Conservation (phyloP, 2,888 invertebrate genomes). For the Spialia ferax region DNA sequence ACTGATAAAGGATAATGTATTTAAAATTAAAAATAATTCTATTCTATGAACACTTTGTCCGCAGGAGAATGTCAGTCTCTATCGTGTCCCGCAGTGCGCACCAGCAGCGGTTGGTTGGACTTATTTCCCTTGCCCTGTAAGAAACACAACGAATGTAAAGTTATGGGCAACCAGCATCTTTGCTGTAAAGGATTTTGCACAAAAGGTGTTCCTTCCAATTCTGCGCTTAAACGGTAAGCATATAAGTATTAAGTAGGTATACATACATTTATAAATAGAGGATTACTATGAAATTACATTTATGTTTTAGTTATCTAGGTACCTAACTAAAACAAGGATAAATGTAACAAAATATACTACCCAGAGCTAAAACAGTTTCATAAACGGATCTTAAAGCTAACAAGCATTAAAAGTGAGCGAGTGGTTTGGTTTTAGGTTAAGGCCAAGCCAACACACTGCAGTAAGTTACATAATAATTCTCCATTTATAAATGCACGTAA, state of each 20-base stretch:
- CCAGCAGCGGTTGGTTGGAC: slow-evolving; percentile 81
- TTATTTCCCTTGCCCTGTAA: slow-evolving; percentile 86
- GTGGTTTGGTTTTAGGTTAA: slow-evolving; percentile 48
- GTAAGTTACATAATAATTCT: slow-evolving; percentile 38
- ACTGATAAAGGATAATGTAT: no score
- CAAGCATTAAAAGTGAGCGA: slow-evolving; percentile 50
- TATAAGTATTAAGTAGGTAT: not conserved
- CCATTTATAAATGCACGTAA: slow-evolving; percentile 17
- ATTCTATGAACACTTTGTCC: slow-evolving; percentile 5
- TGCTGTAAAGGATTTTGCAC: slow-evolving; percentile 87
- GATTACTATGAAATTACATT: not conserved
- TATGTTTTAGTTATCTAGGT: not conserved
- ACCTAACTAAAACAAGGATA: no score
- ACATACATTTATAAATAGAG: no score
- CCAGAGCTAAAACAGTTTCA: not conserved
- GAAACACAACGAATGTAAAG: slow-evolving; percentile 81
- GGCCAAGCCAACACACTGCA: slow-evolving; percentile 45
- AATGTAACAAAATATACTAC: no score
- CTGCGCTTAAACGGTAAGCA: slow-evolving; percentile 45
- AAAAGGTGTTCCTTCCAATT: slow-evolving; percentile 68
- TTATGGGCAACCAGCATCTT: slow-evolving; percentile 83
- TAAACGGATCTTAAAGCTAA: not conserved
- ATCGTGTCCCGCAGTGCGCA: slow-evolving; percentile 77
- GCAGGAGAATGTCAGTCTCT: slow-evolving; percentile 67
- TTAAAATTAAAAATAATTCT: not conserved